Conservation (phyloP, 2,797 vertebrate genomes). For the Leptodactylus fallax region DNA sequence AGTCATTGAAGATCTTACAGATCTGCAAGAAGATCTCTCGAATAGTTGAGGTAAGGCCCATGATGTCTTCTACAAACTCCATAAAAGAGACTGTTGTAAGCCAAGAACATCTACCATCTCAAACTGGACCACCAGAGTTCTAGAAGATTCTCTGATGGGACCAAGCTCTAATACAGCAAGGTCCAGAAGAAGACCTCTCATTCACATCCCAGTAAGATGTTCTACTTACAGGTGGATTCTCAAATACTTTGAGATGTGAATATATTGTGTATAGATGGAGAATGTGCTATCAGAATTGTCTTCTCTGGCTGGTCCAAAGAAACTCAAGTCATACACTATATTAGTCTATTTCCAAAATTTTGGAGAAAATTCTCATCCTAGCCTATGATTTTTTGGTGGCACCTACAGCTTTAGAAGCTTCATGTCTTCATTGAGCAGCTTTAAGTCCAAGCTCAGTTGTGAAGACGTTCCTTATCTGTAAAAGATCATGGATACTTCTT, state of each 20-base stretch:
- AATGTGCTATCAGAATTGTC: background rate
- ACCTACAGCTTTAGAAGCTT: background rate
- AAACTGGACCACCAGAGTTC: background rate
- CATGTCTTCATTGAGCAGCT: background rate
- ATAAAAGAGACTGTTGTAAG: background rate
- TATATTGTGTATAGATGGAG: background rate
- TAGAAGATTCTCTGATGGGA: background rate
- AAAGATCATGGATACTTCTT: background rate
- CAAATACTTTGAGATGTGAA: background rate
- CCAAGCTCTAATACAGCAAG: too few relatives aligned
- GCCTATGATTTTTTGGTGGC: background rate
- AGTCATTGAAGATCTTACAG: background rate
- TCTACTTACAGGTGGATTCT: background rate
- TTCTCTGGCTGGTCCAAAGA: background rate
- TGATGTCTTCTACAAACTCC: background rate
- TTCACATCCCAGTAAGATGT: background rate
- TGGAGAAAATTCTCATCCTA: background rate
- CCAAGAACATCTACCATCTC: background rate
- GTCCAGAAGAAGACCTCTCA: background rate
- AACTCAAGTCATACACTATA: background rate
- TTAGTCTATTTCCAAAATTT: background rate
- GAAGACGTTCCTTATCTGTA: background rate
- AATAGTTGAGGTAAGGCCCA: background rate
- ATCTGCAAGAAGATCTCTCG: background rate
- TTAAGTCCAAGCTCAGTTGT: background rate